Conservation (phyloP, 2,113 vertebrate species). For the Alligator mississippiensis region DNA sequence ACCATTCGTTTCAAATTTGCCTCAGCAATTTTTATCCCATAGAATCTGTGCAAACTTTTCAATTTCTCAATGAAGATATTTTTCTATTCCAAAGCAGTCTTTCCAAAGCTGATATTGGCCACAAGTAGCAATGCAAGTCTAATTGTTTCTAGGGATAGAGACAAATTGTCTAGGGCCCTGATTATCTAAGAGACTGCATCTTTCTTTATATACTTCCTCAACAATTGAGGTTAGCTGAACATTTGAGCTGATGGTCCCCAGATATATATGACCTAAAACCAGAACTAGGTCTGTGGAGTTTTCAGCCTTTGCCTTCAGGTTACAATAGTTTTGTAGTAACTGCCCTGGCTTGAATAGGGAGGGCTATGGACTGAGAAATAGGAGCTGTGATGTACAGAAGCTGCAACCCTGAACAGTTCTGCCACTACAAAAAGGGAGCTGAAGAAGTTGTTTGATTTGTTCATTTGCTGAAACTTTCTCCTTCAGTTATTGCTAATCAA, state of each 20-base stretch:
- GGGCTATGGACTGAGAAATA: not conserved
- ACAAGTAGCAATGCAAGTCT: constrained; percentile 17
- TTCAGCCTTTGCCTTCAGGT: not conserved
- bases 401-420: not conserved
- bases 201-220: not conserved
- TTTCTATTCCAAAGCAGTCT: constrained; percentile 16
- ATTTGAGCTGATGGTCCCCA: not conserved
- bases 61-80: constrained; percentile 14
- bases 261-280: not conserved
- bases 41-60: constrained; percentile 42
- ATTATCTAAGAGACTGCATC: constrained; percentile 4
- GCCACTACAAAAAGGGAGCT: not conserved
- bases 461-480: not conserved
- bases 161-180: not conserved
- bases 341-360: not conserved
- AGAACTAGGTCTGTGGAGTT: not conserved
- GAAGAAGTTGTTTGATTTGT: not conserved
- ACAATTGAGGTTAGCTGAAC: not conserved
- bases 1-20: constrained; percentile 54
- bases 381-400: not conserved
- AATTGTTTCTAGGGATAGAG: constrained; percentile 9
- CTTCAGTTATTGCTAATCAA: not conserved
- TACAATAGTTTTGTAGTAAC: not conserved
- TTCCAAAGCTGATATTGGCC: constrained; percentile 20
- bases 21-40: constrained; percentile 50